These are phyloP conservation scores for Aix galericulata DNA, from an alignment of 2,113 vertebrate species.

Conservation along the genomic window DNA sequence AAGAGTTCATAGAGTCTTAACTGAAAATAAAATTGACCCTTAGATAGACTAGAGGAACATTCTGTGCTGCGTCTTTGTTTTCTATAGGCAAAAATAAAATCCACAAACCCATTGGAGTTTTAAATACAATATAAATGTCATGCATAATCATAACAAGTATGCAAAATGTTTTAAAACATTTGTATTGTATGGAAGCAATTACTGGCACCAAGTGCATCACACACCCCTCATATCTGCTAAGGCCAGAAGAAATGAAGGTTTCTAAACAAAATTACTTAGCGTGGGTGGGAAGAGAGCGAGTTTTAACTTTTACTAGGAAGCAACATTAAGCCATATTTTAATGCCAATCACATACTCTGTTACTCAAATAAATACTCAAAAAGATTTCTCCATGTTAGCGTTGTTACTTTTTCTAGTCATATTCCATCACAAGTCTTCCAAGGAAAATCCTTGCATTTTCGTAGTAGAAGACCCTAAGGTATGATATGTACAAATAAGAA, in stretches of 20 bases:
- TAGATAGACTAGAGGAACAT: conserved; percentile 6
- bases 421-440: conserved; percentile 2
- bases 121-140: conserved; percentile 72
- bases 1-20: conserved; percentile 40
- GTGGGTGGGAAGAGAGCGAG: conserved; percentile 84
- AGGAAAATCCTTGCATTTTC: conserved; percentile 13
- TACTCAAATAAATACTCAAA: conserved; percentile 80
- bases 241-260: conserved; percentile 79
- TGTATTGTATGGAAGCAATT: conserved; percentile 95
- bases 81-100: conserved; percentile 58
- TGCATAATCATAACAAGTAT: conserved; percentile 73
- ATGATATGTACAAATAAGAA: neutral
- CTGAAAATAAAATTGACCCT: conserved; percentile 44
- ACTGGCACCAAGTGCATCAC: conserved; percentile 85
- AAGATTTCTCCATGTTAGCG: conserved; percentile 76
- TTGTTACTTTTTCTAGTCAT: conserved; percentile 53
- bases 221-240: conserved; percentile 83
- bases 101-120: conserved; percentile 55
- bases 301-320: conserved; percentile 84
- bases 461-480: neutral
- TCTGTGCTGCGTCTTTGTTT: conserved; percentile 32
- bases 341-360: conserved; percentile 85
- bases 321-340: conserved; percentile 81
- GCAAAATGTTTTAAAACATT: conserved; percentile 76
- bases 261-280: conserved; percentile 85